These are phyloP conservation scores for Zosterops borbonicus DNA, from an alignment of 2,113 vertebrate species.

Conservation along the genomic window DNA sequence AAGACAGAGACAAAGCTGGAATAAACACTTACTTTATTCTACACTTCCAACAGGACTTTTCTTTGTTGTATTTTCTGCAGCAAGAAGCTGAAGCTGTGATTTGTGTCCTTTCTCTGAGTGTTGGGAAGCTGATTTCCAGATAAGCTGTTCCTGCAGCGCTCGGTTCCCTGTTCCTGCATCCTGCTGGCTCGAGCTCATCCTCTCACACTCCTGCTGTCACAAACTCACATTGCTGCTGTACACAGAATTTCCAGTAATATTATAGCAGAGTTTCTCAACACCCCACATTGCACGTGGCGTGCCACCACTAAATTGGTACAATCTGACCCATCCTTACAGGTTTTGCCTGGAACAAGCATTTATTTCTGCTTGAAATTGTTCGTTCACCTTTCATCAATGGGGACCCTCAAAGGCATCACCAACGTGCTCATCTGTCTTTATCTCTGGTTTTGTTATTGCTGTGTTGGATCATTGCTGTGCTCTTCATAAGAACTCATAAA, in stretches of 20 bases:
- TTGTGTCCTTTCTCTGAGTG: background rate
- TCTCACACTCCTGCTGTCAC: background rate
- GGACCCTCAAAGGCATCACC: background rate
- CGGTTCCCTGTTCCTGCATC: background rate
- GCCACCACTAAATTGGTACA: background rate
- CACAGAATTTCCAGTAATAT: background rate
- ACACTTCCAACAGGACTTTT: background rate
- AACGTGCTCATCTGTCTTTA: rapidly evolving
- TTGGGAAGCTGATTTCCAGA: background rate
- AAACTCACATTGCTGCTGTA: background rate
- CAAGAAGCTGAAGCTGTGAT: background rate
- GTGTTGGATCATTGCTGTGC: background rate
- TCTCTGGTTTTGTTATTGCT: background rate
- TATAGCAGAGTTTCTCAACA: background rate
- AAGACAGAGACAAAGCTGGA: background rate
- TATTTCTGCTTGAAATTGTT: background rate
- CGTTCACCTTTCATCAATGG: background rate
- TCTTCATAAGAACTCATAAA: background rate
- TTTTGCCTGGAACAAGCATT: background rate
- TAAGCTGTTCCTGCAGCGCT: rapidly evolving
- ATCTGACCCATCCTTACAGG: background rate
- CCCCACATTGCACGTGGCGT: rapidly evolving
- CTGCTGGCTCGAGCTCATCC: background rate
- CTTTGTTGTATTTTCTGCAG: background rate
- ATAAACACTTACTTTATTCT: background rate